phyloP scores from a whole-genome alignment of 1,140 invertebrate genomes.

The Drosophila quadrilineata region DNA sequence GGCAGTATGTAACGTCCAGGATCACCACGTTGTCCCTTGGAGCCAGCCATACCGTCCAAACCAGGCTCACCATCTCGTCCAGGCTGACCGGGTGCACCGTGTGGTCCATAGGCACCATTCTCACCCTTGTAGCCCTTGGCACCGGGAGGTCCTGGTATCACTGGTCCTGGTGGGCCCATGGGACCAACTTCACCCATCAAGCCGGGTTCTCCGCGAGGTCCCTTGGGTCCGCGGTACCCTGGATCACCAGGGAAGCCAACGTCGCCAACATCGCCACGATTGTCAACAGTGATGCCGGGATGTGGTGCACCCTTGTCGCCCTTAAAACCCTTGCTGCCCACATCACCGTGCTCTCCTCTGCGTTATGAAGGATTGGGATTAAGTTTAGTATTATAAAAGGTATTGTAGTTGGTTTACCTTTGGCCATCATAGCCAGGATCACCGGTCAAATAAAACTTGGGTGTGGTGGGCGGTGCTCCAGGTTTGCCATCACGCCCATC shows the following conservation, averaged over 20 bases:
- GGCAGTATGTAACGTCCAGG: conserved; percentile 80
- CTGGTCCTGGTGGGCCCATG: conserved; percentile 51
- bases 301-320: conserved; percentile 83
- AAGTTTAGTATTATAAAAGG: neutral
- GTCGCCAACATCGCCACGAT: conserved; percentile 61
- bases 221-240: conserved; percentile 71
- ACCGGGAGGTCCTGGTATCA: conserved; percentile 80
- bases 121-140: conserved; percentile 83
- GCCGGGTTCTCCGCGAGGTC: conserved; percentile 55
- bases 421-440: conserved; percentile 81
- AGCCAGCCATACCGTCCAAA: conserved; percentile 80
- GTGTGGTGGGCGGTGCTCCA: conserved; percentile 78
- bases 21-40: conserved; percentile 83
- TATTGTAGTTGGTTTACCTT: conserved; percentile 29
- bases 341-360: conserved; percentile 82
- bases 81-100: conserved; percentile 80
- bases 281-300: conserved; percentile 71
- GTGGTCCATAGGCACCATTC: conserved; percentile 61
- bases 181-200: conserved; percentile 45
- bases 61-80: conserved; percentile 82
- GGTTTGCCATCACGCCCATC: conserved; percentile 82
- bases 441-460: conserved; percentile 82
- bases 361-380: neutral
- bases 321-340: conserved; percentile 82
- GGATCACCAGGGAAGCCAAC: conserved; percentile 43